Evolutionary conservation across 2,888 invertebrate species (phyloP), one percentile per base, ranked within the genome.

Genomic region (Melipona bicolor): DNA sequence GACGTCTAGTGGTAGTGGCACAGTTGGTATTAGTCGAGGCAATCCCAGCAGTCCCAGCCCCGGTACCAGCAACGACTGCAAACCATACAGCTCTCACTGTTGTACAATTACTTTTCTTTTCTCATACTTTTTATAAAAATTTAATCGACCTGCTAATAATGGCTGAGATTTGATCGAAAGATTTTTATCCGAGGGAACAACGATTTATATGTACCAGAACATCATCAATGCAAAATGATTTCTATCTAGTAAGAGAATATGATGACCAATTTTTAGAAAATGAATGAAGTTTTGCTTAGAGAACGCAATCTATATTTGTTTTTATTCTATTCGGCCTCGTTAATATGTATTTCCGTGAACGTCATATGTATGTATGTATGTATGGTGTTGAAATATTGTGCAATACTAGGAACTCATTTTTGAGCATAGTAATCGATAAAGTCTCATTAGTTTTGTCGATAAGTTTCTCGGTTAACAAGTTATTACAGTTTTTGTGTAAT

Each of bases 31-130:
- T 94, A 91, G 92, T 91, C 89, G 90, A 91, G 91, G 90, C 91
- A 90, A 90, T 92, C 89, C 92, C 91, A 89, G 90, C 87, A 89
- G 91, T 92, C 90, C 94, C 93, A 91, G 89, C 90, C 90, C 94
- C 93, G 86, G 91, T 90, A 91, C 90, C 93, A 88, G 91, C 93
- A 91, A 92, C 94, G 90, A 91, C 94, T 94, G 94, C 89, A 94
- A 94, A 94, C 92, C 92, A 94, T 86, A 92, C 91, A 91, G 91
- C 92, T 90, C 91, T 92, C 89, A 91, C 91, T 92, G 87, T 90
- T 89, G 87, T 86, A 88, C 89, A 79, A 89, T 89, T 87, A 87
- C 59, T 65, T 86, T 59, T 67, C 61, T 79, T 84, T 69, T 74
- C 76, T 59, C 61, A 36, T 68, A 72, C 24, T 52, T 83, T 65